Evolutionary conservation across 1,140 invertebrate genomes (phyloP), one percentile per base, ranked within the genome.

Genomic region (Trachymyrmex cornetzi): DNA sequence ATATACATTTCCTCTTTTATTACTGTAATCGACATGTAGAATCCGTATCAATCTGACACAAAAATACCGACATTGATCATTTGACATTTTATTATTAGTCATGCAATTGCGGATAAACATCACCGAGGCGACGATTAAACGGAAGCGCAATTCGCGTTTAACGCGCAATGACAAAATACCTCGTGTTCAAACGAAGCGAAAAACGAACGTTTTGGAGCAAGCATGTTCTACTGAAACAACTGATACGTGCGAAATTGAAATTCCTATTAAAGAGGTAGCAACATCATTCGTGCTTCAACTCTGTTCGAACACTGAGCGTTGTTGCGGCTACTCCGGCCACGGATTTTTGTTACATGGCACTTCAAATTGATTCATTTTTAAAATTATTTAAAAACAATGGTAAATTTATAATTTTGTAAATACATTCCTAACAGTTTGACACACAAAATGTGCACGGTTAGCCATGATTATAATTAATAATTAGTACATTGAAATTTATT

Each of bases 151-250:
- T 9, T 81, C 27, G 30, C 63, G 19, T 67, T 67, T 80, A 80
- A 80, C 64, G 48, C 63, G n/a, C 77, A 81, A 71, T 81, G 48
- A 55, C n/a, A 44, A 80, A 80, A 80, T 80, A 80, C n/a, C 48
- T 55, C 64, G 30, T 16, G 50, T 38, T 50, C 16, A 71, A 69
- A 57, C 64, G 22, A 44, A 69, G 44, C 64, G 48, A 57, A 55
- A 81, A 81, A 69, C 22, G 38, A 69, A 71, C 30, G 22, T 69
- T 69, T 44, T 24, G 12, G 38, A 3, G 30, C 38, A 11, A 24
- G 6, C 16, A n/a, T 80, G 55, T 53, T 69, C 48, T 38, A 38
- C 22, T 22, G 30, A 38, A 81, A 81, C n/a, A 69, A 81, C 53
- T 81, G 64, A 71, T 71, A 71, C 24, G 64, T 44, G 48, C 48